A percentile compares a stretch with the other conserved stretches of the same genome.
phyloP scores from a whole-genome alignment of 2,113 vertebrate species.

The Chitala chitala region DNA sequence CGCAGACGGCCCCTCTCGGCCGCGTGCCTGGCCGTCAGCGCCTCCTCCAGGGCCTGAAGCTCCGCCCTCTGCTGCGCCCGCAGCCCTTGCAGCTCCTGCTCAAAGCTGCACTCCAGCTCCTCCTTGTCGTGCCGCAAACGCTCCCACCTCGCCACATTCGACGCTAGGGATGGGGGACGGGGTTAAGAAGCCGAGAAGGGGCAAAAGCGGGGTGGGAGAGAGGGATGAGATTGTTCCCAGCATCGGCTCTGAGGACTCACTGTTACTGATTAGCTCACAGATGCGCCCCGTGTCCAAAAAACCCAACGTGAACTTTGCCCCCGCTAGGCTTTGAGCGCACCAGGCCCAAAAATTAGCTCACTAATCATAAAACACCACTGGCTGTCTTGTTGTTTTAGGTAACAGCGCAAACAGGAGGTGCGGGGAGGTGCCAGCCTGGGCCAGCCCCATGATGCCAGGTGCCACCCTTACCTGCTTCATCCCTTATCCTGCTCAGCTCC shows the following conservation, averaged over 20 bases:
- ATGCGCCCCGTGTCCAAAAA: background rate
- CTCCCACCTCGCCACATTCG: constrained; percentile 73
- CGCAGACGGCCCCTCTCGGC: constrained; percentile 54
- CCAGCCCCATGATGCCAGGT: no score
- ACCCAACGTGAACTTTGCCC: background rate
- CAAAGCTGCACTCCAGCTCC: constrained; percentile 73
- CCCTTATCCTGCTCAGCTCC: constrained; percentile 85
- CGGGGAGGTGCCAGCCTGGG: no score
- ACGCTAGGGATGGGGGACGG: constrained; percentile 58
- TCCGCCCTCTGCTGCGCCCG: constrained; percentile 70
- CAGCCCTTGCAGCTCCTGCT: constrained; percentile 70
- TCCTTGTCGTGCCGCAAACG: constrained; percentile 82
- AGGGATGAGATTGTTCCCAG: background rate
- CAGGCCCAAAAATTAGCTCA: no score
- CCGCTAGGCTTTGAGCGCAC: background rate
- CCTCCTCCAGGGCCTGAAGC: constrained; percentile 69
- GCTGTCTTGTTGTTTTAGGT: no score
- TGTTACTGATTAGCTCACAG: background rate
- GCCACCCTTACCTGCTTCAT: constrained; percentile 91
- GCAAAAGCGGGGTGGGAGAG: background rate
- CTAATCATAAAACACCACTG: no score
- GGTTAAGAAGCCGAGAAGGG: background rate
- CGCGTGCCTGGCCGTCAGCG: constrained; percentile 63
- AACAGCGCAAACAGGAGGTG: background rate
- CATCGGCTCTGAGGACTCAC: background rate